Percentiles rank a stretch among this genome's conserved stretches.
Conservation (phyloP, 1,140 invertebrate species). For the Diachasma alloeum region DNA sequence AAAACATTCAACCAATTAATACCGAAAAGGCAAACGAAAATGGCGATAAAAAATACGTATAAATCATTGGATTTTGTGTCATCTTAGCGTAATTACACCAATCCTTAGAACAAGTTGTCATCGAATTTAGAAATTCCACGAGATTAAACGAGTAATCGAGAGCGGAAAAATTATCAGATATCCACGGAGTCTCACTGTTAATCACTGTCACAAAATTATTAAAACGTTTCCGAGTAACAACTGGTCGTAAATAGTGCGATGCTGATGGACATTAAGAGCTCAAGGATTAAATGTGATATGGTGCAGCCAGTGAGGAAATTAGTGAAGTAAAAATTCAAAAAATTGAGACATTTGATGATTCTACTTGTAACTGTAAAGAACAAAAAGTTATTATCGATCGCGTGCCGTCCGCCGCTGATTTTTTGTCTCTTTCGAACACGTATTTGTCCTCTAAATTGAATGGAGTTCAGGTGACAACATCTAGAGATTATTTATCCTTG, state of each 20-base stretch:
- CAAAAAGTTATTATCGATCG: neutral
- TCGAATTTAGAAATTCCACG: neutral
- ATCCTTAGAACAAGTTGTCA: neutral
- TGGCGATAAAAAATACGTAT: neutral
- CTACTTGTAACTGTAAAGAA: neutral
- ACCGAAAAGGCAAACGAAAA: neutral
- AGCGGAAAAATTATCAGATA: neutral
- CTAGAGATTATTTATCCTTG: neutral
- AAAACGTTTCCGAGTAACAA: neutral
- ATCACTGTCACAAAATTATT: neutral
- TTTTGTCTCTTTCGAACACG: neutral
- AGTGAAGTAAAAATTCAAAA: neutral
- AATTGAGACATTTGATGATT: too few species aligned
- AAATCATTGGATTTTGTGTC: neutral
- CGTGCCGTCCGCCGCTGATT: conserved; percentile 12
- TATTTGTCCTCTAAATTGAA: neutral
- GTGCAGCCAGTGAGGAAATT: neutral
- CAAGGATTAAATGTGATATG: conserved; percentile 23
- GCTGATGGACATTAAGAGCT: conserved; percentile 1
- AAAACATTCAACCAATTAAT: neutral
- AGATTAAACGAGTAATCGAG: neutral
- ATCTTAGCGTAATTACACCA: neutral
- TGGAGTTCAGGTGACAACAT: neutral
- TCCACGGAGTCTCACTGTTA: neutral
- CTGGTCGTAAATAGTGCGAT: neutral